A percentile compares a stretch with the other conserved stretches of the same genome.
These are phyloP conservation scores for Drosophila stalkeri DNA, from an alignment of 2,888 invertebrate genomes.

Conservation along the genomic window DNA sequence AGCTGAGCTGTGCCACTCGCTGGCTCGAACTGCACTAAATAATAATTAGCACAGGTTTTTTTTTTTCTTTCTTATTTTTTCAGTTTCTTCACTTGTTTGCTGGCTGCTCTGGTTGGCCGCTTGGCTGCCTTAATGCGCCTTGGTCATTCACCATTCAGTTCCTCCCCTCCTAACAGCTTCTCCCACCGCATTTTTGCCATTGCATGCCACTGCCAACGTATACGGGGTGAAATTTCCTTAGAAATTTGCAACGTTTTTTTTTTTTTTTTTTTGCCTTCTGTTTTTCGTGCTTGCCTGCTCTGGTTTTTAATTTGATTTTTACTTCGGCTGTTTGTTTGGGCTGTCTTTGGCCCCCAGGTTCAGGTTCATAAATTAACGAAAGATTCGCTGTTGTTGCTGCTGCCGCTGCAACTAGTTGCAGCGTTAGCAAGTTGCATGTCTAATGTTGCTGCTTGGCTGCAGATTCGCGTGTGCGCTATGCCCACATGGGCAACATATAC, in stretches of 20 bases:
- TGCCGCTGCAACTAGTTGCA: constrained; percentile 27
- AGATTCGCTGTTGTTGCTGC: constrained; percentile 50
- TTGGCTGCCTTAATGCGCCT: constrained; percentile 80
- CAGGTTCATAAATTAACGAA: constrained; percentile 81
- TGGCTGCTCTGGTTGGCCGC: constrained; percentile 62
- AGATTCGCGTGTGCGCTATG: constrained; percentile 79
- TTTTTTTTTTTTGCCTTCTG: not conserved
- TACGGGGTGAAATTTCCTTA: constrained; percentile 82
- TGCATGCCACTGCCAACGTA: constrained; percentile 70
- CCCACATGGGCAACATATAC: constrained; percentile 45
- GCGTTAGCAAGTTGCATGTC: constrained; percentile 69
- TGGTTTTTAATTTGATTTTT: constrained; percentile 82
- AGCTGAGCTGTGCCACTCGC: constrained; percentile 32
- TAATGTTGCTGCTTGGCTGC: constrained; percentile 81
- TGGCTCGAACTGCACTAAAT: constrained; percentile 75
- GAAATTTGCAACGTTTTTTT: constrained; percentile 56
- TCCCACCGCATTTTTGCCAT: constrained; percentile 43
- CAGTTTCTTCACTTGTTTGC: constrained; percentile 37
- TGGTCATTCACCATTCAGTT: constrained; percentile 69
- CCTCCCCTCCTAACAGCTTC: not conserved
- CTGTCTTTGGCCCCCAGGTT: constrained; percentile 71
- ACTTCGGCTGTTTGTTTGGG: constrained; percentile 48
- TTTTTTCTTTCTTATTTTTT: constrained; percentile 25
- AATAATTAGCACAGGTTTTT: constrained; percentile 83
- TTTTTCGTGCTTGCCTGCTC: constrained; percentile 81